Conservation (phyloP, 1,140 invertebrate genomes). For the Drosophila elegans region DNA sequence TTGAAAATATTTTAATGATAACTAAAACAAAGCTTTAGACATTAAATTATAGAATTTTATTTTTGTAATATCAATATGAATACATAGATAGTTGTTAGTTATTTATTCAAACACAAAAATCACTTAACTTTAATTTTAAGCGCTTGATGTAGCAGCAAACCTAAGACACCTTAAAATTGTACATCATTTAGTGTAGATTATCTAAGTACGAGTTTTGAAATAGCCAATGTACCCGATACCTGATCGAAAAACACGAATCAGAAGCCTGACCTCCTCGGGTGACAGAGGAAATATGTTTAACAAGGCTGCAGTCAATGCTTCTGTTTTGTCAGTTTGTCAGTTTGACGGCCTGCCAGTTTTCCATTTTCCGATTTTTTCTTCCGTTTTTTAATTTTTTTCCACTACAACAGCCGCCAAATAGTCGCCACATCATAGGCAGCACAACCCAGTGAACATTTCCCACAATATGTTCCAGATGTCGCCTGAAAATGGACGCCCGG, state of each 20-base stretch:
- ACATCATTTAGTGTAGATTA: too few species aligned
- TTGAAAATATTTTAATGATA: too few species aligned
- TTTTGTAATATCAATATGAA: too few species aligned
- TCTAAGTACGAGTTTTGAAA: too few species aligned
- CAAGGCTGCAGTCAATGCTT: slow-evolving; percentile 56
- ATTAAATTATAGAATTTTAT: too few species aligned
- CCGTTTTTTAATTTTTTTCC: slow-evolving; percentile 10
- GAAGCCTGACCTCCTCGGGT: slow-evolving; percentile 35
- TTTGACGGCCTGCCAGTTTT: slow-evolving; percentile 53
- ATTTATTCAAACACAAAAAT: too few species aligned
- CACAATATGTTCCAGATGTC: not conserved
- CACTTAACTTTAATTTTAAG: too few species aligned
- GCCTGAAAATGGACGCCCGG: not conserved
- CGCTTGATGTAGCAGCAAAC: not conserved
- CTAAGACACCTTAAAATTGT: too few species aligned
- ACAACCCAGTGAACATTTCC: slow-evolving; percentile 29
- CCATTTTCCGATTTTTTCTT: slow-evolving; percentile 24
- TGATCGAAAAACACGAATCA: slow-evolving; percentile 2
- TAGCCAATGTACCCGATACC: not conserved
- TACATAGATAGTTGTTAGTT: too few species aligned
- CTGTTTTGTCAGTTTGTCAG: slow-evolving; percentile 56
- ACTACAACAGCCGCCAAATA: slow-evolving; percentile 55
- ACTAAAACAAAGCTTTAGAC: too few species aligned
- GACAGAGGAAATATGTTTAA: slow-evolving; percentile 55
- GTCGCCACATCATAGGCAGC: slow-evolving; percentile 29